Base-by-base conservation (phyloP, 2,888 invertebrate species). In the Nephrocerus scutellatus region DNA sequence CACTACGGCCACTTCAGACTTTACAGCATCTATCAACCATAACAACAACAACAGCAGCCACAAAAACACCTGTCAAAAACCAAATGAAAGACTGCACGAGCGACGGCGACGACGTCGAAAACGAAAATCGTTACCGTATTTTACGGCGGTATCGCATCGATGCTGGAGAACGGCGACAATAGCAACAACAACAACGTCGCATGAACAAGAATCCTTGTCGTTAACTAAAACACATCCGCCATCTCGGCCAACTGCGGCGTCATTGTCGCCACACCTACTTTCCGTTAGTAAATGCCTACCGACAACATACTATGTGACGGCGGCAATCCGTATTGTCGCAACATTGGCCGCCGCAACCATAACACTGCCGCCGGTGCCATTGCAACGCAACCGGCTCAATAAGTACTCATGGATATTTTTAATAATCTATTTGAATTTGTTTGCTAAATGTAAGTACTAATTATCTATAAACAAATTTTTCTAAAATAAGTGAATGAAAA, bases 341-440 rank as follows among this genome's bases (percentile, higher is more conserved):
- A n/a, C 39, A 24, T 24, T 41, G 30, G 46, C 44, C 26, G 44
- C 41, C n/a, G n/a, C n/a, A 25, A 39, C 34, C 37, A 35, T 36
- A 40, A 41, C 43, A 45, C 45, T 45, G 46, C 43, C 48, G 39
- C 39, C 45, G 36, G 23, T 45, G 42, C 36, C 47, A 44, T 49
- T 52, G 52, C 48, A 50, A 49, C 49, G 48, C 44, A 59, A 62
- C 51, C 56, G 61, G 58, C 59, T 66, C 53, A 58, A 62, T 57
- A 68, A 67, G 60, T 64, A 62, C 61, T 66, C 64, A 59, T 67
- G 64, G 63, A 68, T 67, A 64, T 67, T 65, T 64, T 63, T 67
- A 59, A 55, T 68, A 58, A 65, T 67, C 55, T 68, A 66, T 58
- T 65, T 66, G 58, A 67, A 66, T 60, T 60, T 67, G 57, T 67